Conservation (phyloP, 2,797 vertebrate genomes). For the Champsocephalus esox region DNA sequence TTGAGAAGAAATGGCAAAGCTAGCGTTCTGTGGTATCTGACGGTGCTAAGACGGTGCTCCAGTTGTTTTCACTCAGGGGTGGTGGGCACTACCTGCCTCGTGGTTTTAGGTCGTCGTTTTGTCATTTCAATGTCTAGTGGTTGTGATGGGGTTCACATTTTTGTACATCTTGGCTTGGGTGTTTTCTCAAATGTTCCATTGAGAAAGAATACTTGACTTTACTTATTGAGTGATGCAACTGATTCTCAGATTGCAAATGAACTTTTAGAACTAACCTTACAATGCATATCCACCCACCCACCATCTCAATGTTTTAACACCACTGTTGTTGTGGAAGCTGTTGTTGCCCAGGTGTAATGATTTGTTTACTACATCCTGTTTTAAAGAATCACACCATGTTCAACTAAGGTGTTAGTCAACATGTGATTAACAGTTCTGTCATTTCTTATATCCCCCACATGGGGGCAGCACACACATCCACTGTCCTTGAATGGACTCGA, state of each 20-base stretch:
- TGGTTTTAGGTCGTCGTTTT: constrained; percentile 55
- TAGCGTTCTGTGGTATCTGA: constrained; percentile 64
- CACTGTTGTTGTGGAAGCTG: constrained; percentile 14
- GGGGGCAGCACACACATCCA: constrained; percentile 67
- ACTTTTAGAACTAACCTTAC: constrained; percentile 42
- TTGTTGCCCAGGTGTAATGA: constrained; percentile 8
- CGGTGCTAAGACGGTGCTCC: constrained; percentile 76
- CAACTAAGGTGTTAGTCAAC: constrained; percentile 31
- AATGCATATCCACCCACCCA: constrained; percentile 45
- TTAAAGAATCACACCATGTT: constrained; percentile 9
- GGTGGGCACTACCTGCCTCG: constrained; percentile 66
- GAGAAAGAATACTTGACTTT: constrained; percentile 41
- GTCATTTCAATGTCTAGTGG: constrained; percentile 59
- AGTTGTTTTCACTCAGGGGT: constrained; percentile 77
- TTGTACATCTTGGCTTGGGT: constrained; percentile 30
- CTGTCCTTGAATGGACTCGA: constrained; percentile 66
- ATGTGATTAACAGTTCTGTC: constrained; percentile 57
- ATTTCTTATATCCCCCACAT: constrained; percentile 47
- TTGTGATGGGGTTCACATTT: constrained; percentile 48
- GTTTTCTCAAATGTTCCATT: constrained; percentile 39
- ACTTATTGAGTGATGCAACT: constrained; percentile 22
- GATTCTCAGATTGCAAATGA: constrained; percentile 21
- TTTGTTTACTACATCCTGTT: constrained; percentile 3
- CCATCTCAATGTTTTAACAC: constrained; percentile 35
- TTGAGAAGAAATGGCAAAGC: constrained; percentile 58